Evolutionary conservation across 2,797 vertebrate genomes (phyloP).

Genomic region (Sciaenops ocellatus): DNA sequence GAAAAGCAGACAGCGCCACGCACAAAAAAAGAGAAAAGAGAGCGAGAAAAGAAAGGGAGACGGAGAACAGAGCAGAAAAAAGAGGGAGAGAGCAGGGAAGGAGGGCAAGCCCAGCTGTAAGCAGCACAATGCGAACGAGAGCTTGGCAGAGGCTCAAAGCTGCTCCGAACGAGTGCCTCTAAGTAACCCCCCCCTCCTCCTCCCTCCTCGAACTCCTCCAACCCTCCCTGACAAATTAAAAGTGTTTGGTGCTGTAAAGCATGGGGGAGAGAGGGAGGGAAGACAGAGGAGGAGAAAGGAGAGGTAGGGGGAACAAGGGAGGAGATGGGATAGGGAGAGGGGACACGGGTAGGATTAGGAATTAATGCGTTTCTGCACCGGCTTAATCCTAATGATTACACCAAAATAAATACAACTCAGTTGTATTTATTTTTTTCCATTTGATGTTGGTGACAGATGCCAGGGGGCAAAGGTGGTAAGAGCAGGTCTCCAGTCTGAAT

Average conservation of each 20-base stretch:
- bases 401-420: slow-evolving; percentile 92
- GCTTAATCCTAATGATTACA: slow-evolving; percentile 93
- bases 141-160: slow-evolving; percentile 93
- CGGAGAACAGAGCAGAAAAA: slow-evolving; percentile 67
- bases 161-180: slow-evolving; percentile 87
- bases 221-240: slow-evolving; percentile 86
- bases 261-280: slow-evolving; percentile 48
- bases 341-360: slow-evolving; percentile 86
- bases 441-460: slow-evolving; percentile 82
- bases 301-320: slow-evolving; percentile 57
- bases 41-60: slow-evolving; percentile 70
- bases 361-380: slow-evolving; percentile 87
- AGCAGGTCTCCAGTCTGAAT: slow-evolving; percentile 55
- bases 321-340: slow-evolving; percentile 62
- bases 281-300: slow-evolving; percentile 45
- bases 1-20: slow-evolving; percentile 74
- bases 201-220: slow-evolving; percentile 45
- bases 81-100: slow-evolving; percentile 76
- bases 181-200: slow-evolving; percentile 64
- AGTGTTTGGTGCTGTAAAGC: slow-evolving; percentile 85
- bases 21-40: slow-evolving; percentile 49
- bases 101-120: slow-evolving; percentile 89
- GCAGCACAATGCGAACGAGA: slow-evolving; percentile 88
- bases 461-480: slow-evolving; percentile 73
- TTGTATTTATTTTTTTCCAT: slow-evolving; percentile 72